Evolutionary conservation across 2,888 invertebrate genomes (phyloP), one percentile per base, ranked within the genome.

Genomic region (Eupithecia exiguata): DNA sequence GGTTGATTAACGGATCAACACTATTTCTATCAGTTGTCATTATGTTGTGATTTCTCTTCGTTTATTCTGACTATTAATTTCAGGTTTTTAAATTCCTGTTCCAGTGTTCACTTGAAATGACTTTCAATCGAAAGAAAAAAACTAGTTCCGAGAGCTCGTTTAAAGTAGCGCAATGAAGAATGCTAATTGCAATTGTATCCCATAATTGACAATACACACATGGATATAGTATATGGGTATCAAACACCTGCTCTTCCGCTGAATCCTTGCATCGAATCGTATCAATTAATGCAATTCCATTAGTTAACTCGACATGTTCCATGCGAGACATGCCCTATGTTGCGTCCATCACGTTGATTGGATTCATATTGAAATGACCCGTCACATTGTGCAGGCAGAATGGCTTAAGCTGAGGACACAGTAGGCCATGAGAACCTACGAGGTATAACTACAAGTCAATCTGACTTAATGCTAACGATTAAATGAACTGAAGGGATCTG

Each of bases 281-380:
- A 89, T 90, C 88, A 90, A 91, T 92, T 90, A 88, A 86, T 83
- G 84, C 84, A 82, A 79, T 84, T 85, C 85, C 85, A 88, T 89
- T 90, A 89, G 87, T 87, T 86, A 84, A 79, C 80, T 80, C 81
- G 85, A 85, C 86, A 84, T 87, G 87, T 86, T 84, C 83, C 79
- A 81, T 81, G 81, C 83, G 84, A 84, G 86, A 84, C 84, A 85
- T 84, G 85, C 84, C 82, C 80, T 76, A 75, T 76, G 73, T 74
- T 58, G 81, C 85, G 84, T 90, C 86, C 89, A 90, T 92, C 90
- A 87, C 77, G 82, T 84, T 89, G 90, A 92, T 93, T 92, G 91
- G 89, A 86, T 89, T 87, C 87, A 88, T 88, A 90, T 91, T 89
- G 90, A 87, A 90, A 86, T 85, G 85, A 86, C 86, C 86, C 79